phyloP scores from a whole-genome alignment of 2,888 invertebrate species.

The Nebria brevicollis region DNA sequence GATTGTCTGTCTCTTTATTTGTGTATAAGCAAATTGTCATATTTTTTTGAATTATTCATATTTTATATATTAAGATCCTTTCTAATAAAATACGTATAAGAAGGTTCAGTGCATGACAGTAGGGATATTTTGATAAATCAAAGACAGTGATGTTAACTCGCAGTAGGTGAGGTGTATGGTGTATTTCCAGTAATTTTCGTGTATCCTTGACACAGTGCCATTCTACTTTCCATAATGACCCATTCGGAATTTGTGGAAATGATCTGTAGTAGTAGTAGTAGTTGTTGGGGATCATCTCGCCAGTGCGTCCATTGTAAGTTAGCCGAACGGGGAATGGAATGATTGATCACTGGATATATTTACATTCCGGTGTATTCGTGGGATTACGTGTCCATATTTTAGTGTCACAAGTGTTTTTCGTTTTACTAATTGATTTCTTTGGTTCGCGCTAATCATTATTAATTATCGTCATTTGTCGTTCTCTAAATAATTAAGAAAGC shows the following conservation, averaged over 20 bases:
- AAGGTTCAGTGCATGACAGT: too few species aligned
- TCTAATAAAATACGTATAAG: too few species aligned
- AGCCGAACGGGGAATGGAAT: conserved; percentile 21
- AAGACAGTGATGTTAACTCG: too few species aligned
- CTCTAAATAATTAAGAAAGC: conserved; percentile 51
- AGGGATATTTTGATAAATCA: too few species aligned
- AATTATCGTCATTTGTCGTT: conserved; percentile 53
- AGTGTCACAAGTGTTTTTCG: conserved; percentile 49
- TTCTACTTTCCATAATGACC: neutral
- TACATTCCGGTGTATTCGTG: conserved; percentile 42
- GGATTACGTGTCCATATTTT: conserved; percentile 50
- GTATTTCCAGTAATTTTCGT: neutral
- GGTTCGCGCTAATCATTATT: conserved; percentile 52
- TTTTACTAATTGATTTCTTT: conserved; percentile 50
- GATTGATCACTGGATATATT: conserved; percentile 49
- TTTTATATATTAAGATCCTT: neutral
- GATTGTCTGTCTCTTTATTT: too few species aligned
- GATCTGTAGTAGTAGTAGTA: neutral
- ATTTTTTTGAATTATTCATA: too few species aligned
- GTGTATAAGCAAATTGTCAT: too few species aligned
- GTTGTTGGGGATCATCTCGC: neutral
- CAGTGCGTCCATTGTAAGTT: neutral
- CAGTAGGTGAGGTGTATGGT: too few species aligned
- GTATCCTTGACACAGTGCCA: neutral
- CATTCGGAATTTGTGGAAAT: neutral